These are phyloP conservation scores for Pteria penguin DNA, from an alignment of 2,888 invertebrate species.

Conservation along the genomic window DNA sequence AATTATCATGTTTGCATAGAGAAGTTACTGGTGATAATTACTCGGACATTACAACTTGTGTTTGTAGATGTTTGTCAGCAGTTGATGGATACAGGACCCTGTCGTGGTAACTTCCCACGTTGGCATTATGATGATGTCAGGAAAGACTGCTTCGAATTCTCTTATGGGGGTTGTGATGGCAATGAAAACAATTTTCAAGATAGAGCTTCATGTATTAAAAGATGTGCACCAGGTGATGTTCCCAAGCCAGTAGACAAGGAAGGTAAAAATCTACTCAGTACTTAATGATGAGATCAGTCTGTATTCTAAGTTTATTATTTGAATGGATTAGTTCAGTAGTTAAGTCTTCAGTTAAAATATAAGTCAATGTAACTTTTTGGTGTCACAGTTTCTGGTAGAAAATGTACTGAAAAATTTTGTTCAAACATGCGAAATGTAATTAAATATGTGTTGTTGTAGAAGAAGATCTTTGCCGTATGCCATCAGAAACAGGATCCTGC, in stretches of 20 bases:
- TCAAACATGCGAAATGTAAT: not conserved
- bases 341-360: too few species aligned
- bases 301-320: too few species aligned
- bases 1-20: too few species aligned
- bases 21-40: too few species aligned
- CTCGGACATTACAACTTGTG: too few species aligned
- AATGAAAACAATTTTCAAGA: conserved; percentile 93
- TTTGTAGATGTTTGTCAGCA: conserved; percentile 24
- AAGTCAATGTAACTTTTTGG: too few species aligned
- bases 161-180: conserved; percentile 94
- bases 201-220: not conserved
- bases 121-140: conserved; percentile 79
- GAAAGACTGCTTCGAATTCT: conserved; percentile 89
- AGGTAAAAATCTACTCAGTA: too few species aligned
- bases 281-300: too few species aligned
- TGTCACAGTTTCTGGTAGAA: too few species aligned
- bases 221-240: conserved; percentile 13
- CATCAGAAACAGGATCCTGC: conserved; percentile 87
- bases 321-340: too few species aligned
- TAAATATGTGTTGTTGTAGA: too few species aligned
- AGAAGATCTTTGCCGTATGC: conserved; percentile 83
- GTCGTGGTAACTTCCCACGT: conserved; percentile 62
- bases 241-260: conserved; percentile 7
- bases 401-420: not conserved
- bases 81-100: conserved; percentile 83